Evolutionary conservation across 2,113 vertebrate genomes (phyloP).

Genomic region (Amazona guildingii): DNA sequence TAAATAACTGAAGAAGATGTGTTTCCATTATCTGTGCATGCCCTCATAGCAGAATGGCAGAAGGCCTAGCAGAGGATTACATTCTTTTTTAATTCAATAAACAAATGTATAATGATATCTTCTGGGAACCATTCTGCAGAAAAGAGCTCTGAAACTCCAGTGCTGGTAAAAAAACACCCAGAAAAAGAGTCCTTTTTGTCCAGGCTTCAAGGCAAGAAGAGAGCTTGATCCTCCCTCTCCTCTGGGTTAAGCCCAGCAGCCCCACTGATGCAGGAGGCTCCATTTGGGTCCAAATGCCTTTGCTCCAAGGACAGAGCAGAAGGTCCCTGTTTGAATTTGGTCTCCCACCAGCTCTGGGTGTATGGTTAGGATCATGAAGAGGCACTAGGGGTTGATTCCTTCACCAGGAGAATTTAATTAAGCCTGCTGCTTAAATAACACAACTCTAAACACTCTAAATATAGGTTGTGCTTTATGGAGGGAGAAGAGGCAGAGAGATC

Average conservation of each 20-base stretch:
- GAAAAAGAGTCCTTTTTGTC: background rate
- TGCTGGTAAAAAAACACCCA: background rate
- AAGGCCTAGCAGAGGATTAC: constrained; percentile 12
- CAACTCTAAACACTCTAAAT: background rate
- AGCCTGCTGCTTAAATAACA: background rate
- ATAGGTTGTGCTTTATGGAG: background rate
- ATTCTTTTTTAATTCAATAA: constrained; percentile 20
- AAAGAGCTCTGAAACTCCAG: background rate
- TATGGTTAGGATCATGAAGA: background rate
- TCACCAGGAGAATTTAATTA: background rate
- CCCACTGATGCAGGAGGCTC: background rate
- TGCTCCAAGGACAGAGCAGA: background rate
- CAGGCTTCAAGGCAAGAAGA: background rate
- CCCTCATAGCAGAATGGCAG: background rate
- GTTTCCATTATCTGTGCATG: constrained; percentile 19
- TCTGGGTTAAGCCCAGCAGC: background rate
- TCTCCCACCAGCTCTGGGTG: background rate
- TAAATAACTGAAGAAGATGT: background rate
- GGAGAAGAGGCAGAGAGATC: background rate
- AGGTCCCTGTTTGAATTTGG: background rate
- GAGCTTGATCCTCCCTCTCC: background rate
- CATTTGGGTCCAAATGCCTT: background rate
- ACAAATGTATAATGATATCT: constrained; percentile 1
- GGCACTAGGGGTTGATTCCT: background rate
- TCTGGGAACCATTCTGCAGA: background rate